Conservation (phyloP, 2,888 invertebrate genomes). For the Caenorhabditis sp. region DNA sequence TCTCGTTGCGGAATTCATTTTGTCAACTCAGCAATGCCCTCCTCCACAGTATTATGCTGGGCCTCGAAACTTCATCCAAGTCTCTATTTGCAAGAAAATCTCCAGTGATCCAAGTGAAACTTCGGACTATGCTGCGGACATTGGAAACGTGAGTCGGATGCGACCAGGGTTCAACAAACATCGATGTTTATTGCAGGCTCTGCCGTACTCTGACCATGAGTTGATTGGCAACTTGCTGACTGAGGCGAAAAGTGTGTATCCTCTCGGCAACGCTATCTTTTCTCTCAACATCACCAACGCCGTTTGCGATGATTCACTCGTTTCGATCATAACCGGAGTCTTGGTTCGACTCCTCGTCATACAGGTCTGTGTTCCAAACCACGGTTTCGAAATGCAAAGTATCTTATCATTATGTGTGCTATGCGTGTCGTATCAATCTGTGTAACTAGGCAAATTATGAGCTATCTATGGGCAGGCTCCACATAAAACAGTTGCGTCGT, state of each 20-base stretch:
- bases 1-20: slow-evolving; percentile 62
- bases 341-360: slow-evolving; percentile 62
- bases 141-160: slow-evolving; percentile 61
- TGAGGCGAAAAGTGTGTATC: slow-evolving; percentile 64
- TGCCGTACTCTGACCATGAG: slow-evolving; percentile 70
- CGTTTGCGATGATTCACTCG: slow-evolving; percentile 64
- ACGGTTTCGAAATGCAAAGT: background rate
- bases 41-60: slow-evolving; percentile 60
- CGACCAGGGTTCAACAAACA: slow-evolving; percentile 13
- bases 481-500: too few relatives aligned
- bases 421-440: background rate
- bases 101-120: slow-evolving; percentile 63
- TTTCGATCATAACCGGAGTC: slow-evolving; percentile 67
- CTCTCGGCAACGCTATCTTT: slow-evolving; percentile 66
- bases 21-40: slow-evolving; percentile 64
- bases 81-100: slow-evolving; percentile 67
- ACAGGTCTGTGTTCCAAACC: slow-evolving; percentile 45
- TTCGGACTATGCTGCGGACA: slow-evolving; percentile 64
- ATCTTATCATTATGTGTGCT: background rate
- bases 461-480: background rate
- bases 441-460: background rate
- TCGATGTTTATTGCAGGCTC: slow-evolving; percentile 50
- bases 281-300: slow-evolving; percentile 55
- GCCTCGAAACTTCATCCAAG: slow-evolving; percentile 66
- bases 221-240: slow-evolving; percentile 63